Base-by-base conservation (phyloP, 2,113 vertebrate genomes). In the Seriola rivoliana region DNA sequence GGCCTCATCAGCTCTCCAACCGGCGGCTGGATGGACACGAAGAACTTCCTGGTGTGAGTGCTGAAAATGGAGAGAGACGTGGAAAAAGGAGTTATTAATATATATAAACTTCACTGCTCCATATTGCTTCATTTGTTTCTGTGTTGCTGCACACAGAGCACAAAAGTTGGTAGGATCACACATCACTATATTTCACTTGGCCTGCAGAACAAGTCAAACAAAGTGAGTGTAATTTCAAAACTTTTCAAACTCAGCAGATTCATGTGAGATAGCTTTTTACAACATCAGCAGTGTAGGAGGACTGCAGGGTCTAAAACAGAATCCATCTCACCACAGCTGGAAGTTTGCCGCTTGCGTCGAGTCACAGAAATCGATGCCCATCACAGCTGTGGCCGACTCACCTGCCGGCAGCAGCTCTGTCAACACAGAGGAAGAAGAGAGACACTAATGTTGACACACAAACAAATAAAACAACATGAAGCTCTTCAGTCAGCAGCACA, bases 301-400 rank as follows among this genome's bases (percentile, higher is more conserved):
- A 4, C 54, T 1, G 44, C 42, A 21, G 60, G 16, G 19, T 55
- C 6, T 9, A 1, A 67, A 66, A 52, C 25, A 36, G 9, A 71
- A 29, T 52, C 62, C 16, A 0, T 55, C 96, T 94, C 88, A 99
- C 98, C 98, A 99, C 64, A 99, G 95, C 94, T 99, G 98, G 95
- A 99, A 99, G 95, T 98, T 99, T 55, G 98, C 98, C 0, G 96
- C 96, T 90, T 99, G 98, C 11, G 98, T 99, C 1, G 98, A 99
- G 88, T 99, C 98, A 0, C 97, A 99, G 94, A 99, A 99, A 87
- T 99, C 97, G 11, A 99, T 98, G 81, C 98, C 98, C 97, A 99
- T 97, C 76, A 97, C 93, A 10, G 96, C 96, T 0, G 86, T 95
- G 71, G 93, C 76, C 0, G 93, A 95, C 81, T 99, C 97, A 29